These are phyloP conservation scores for Lasioglossum figueresi DNA, from an alignment of 2,888 invertebrate genomes.

Conservation along the genomic window DNA sequence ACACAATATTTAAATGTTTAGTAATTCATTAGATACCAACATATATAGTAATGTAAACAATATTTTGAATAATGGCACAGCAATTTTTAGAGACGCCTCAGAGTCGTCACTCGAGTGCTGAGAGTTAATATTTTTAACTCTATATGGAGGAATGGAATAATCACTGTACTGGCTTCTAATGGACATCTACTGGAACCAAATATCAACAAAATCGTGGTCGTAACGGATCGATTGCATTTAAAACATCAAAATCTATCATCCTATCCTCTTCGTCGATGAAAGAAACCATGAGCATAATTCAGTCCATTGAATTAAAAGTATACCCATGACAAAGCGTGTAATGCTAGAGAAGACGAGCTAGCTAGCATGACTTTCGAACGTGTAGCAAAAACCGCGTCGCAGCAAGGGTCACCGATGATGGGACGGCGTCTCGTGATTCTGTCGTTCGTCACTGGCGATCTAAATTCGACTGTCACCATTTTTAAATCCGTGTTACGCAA, in stretches of 20 bases:
- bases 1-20: too few species aligned
- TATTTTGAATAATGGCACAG: too few species aligned
- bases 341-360: background rate
- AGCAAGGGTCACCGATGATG: background rate
- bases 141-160: background rate
- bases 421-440: background rate
- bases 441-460: background rate
- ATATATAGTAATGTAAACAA: too few species aligned
- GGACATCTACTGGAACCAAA: background rate
- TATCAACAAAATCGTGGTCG: background rate
- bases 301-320: background rate
- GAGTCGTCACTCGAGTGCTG: too few species aligned
- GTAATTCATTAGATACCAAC: too few species aligned
- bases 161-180: background rate
- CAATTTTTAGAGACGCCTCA: too few species aligned
- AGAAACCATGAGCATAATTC: background rate
- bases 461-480: constrained; percentile 6
- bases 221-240: background rate
- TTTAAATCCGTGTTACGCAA: constrained; percentile 9
- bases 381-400: background rate
- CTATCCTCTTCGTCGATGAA: background rate
- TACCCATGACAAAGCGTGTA: background rate
- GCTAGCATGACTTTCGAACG: background rate
- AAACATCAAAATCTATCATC: background rate
- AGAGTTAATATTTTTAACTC: background rate